Evolutionary conservation across 2,888 invertebrate genomes (phyloP), one percentile per base, ranked within the genome.

Genomic region (Polyommatus iphigenia): DNA sequence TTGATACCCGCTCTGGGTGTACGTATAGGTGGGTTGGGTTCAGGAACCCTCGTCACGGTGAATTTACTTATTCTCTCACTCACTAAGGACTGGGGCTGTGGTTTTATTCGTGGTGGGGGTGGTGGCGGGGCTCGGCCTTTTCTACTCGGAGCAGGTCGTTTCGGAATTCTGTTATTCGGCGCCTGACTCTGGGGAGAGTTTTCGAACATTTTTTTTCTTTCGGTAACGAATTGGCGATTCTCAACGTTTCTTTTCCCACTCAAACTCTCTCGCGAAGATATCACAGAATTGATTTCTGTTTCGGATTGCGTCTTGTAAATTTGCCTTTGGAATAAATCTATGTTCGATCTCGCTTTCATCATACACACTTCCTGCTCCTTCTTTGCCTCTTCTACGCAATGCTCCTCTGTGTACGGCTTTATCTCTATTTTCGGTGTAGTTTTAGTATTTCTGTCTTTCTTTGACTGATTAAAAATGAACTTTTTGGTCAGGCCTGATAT

Each of bases 261-360:
- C 20, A 81, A 72, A 67, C 79, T 82, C 2, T 80, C 82, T 77
- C 80, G 87, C 0, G 90, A 88, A 1, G 91, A 92, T 0, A 89
- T 86, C 18, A 91, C 78, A 0, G 94, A 94, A 81, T 91, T 92
- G 75, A 85, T 86, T 77, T 94, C 91, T 0, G 92, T 91, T 80
- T 93, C 92, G 0, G 92, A 86, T 81, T 94, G 90, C 2, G 87
- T 85, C 82, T 91, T 90, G 79, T 85, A 86, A 80, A 94, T 92
- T 79, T 93, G 91, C 81, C 91, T 93, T 87, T 94, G 94, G 78
- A 94, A 94, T 89, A 94, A 89, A 80, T 94, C 94, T 6, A 94
- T 94, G 83, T 92, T 92, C 0, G 88, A 87, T 83, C 91, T 94
- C 1, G 94, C 94, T 84, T 93, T 93, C 72, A 87, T 91, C 79